These are phyloP conservation scores for Hymenopus coronatus DNA, from an alignment of 2,888 invertebrate species.

Conservation along the genomic window DNA sequence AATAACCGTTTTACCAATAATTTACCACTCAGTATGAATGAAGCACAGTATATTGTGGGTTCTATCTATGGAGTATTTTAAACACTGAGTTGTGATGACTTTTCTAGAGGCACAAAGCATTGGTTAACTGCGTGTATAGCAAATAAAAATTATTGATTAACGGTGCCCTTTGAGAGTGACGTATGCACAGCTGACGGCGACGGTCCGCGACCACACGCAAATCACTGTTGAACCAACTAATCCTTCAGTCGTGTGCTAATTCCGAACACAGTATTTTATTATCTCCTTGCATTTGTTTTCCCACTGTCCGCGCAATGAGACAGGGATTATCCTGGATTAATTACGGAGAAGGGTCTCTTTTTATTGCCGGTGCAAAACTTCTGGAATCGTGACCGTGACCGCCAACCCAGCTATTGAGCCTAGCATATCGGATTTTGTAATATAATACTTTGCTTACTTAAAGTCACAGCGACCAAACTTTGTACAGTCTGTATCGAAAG, in stretches of 20 bases:
- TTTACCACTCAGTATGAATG: too few relatives aligned
- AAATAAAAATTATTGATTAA: not conserved
- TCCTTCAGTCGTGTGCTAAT: not conserved
- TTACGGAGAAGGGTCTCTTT: not conserved
- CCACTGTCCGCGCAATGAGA: not conserved
- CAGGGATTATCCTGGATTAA: not conserved
- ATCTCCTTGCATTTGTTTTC: not conserved
- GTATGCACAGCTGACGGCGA: not conserved
- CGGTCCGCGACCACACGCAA: not conserved
- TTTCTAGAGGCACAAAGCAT: not conserved
- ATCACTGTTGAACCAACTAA: not conserved
- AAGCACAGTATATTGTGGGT: too few relatives aligned
- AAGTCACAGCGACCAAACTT: too few relatives aligned
- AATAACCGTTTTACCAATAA: too few relatives aligned
- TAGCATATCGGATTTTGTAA: too few relatives aligned
- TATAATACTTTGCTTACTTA: too few relatives aligned
- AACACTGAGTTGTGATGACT: too few relatives aligned
- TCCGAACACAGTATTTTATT: not conserved
- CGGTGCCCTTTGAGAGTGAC: not conserved
- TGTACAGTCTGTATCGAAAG: too few relatives aligned
- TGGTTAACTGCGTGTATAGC: not conserved
- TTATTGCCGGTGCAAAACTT: too few relatives aligned
- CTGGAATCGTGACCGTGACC: too few relatives aligned
- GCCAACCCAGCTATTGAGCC: too few relatives aligned
- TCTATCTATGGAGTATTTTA: too few relatives aligned